Conservation (phyloP, 2,797 vertebrate species). For the Bradypodion pumilum region DNA sequence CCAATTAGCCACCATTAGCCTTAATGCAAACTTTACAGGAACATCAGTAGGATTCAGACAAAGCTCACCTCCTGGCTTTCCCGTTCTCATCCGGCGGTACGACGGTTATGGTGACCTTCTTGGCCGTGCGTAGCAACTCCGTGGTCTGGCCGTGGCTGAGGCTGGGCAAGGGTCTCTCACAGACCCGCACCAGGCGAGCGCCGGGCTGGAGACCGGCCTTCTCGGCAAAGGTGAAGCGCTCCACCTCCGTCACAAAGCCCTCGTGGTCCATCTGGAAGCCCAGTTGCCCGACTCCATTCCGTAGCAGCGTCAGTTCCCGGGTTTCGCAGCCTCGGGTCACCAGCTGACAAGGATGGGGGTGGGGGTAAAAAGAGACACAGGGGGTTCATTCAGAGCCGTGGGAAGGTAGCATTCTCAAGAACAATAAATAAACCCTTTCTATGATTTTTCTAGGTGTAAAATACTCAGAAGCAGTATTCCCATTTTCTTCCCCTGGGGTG, state of each 20-base stretch:
- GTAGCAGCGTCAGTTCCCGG: constrained; percentile 84
- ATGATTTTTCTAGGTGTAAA: background rate
- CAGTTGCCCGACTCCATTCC: constrained; percentile 87
- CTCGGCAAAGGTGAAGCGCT: constrained; percentile 90
- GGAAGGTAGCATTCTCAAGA: too few species aligned
- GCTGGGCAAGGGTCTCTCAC: constrained; percentile 82
- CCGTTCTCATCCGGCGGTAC: constrained; percentile 90
- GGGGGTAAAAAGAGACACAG: background rate
- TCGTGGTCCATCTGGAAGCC: constrained; percentile 89
- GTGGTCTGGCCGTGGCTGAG: constrained; percentile 79
- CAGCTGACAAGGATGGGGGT: constrained; percentile 73
- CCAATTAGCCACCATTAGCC: too few species aligned
- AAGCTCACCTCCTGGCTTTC: constrained; percentile 86
- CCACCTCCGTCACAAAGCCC: constrained; percentile 89
- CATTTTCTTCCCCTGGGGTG: too few species aligned
- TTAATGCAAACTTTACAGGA: too few species aligned
- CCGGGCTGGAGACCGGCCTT: constrained; percentile 86
- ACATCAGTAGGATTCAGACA: too few species aligned
- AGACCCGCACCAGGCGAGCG: constrained; percentile 87
- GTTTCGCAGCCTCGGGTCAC: constrained; percentile 91
- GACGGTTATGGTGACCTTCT: constrained; percentile 91
- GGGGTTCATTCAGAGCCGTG: background rate
- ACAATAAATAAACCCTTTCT: too few species aligned
- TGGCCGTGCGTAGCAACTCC: constrained; percentile 81
- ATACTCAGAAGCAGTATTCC: too few species aligned